These are phyloP conservation scores for Monochamus saltuarius DNA, from an alignment of 1,140 invertebrate species.

Conservation along the genomic window DNA sequence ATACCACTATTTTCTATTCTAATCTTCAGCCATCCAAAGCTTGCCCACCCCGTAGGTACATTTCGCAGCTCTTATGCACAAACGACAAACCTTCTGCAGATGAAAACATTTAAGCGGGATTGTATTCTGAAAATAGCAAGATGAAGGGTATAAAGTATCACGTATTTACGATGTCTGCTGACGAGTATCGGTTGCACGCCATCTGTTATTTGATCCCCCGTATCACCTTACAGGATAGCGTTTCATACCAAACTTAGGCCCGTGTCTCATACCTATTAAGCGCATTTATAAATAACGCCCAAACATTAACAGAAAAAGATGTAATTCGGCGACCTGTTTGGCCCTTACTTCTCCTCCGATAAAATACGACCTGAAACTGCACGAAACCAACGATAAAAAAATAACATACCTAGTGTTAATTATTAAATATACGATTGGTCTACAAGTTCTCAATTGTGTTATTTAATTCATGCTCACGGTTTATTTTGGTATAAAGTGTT, in stretches of 20 bases:
- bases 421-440: background rate
- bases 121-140: constrained; percentile 38
- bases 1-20: no score
- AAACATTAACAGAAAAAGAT: background rate
- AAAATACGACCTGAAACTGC: background rate
- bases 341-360: background rate
- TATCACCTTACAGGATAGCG: constrained; percentile 41
- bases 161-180: constrained; percentile 48
- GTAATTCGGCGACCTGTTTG: constrained; percentile 1
- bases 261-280: constrained; percentile 24
- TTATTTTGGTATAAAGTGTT: background rate
- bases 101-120: constrained; percentile 17
- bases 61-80: no score
- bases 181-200: constrained; percentile 47
- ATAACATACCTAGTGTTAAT: constrained; percentile 6
- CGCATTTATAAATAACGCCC: constrained; percentile 13
- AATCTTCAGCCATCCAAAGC: no score
- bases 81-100: background rate
- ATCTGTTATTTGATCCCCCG: constrained; percentile 44
- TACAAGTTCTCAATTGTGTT: background rate
- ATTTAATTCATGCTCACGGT: background rate
- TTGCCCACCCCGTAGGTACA: no score
- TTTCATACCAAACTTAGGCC: constrained; percentile 46
- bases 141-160: constrained; percentile 47
- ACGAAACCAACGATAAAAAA: constrained; percentile 16